Evolutionary conservation across 2,113 vertebrate genomes (phyloP), one percentile per base, ranked within the genome.

Genomic region (Megaceryle maxima): DNA sequence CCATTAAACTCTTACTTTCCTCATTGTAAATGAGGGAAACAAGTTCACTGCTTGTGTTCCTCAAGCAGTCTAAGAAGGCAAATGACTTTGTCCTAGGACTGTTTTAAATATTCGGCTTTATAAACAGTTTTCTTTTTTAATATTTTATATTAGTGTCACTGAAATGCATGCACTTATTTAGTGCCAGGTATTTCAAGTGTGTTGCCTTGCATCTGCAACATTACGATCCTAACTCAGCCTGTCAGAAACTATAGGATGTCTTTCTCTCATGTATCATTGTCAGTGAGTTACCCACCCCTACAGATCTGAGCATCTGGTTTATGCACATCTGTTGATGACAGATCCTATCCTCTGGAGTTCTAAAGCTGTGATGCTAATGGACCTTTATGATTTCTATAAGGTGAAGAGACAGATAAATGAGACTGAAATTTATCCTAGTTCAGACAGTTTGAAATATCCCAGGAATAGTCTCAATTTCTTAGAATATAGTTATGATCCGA

Each of bases 221-320:
- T n/a, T 46, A 22, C 29, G 43, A 59, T 74, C 18, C 7, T 50
- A 22, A 20, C 7, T 50, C 25, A 20, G 16, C 16, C 64, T 74
- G 66, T 46, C 60, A 55, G 46, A 84, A 92, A 25, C 33, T 74
- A 10, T 12, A 29, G n/a, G 41, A 44, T 57, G 20, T 44, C 33
- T 75, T 26, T 56, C 15, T 69, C 62, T 56, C 12, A 5, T 33
- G 13, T 8, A 2, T 83, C 7, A 2, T 43, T 79, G 17, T 63
- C 64, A n/a, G 16, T 62, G 39, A 1, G n/a, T 44, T 76, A 39
- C 37, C 55, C 51, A 9, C 28, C 11, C 0, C 0, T 60, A 35
- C 1, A 0, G 46, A 17, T 29, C 31, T 2, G 1, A 83, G 68
- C 46, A 62, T 66, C 37, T 53, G 53, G 13, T 59, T 89, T 84